Base-by-base conservation (phyloP, 2,797 vertebrate species). In the Chrosomus eos region DNA sequence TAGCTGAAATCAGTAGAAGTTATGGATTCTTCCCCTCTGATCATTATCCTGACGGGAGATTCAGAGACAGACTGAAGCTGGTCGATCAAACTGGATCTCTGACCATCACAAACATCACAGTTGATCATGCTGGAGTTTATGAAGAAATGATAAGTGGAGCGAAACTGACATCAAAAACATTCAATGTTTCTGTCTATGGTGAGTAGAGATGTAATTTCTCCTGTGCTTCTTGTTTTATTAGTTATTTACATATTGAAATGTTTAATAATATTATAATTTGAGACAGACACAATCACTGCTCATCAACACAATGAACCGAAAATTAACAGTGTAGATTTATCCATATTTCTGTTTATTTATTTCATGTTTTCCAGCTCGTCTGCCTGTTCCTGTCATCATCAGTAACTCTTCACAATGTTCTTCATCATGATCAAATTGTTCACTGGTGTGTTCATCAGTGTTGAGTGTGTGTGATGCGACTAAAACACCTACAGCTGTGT, bases 101-200 rank as follows among this genome's bases (percentile, higher is more conserved):
- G 40, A 43, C 10, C 40, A 43, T 43, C 40, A 43, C 40, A 43
- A 1, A 43, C 40, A 43, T 11, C 40, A 43, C 0, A 43, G 4
- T 11, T 43, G 40, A 43, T 11, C 40, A 43, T 11, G 0, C 40
- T 43, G 40, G 40, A 43, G 10, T 43, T 43, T 43, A 43, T 43
- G 0, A 43, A 43, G 3, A 11, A 43, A 0, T 3, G 40, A 43
- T 13, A 43, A 43, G 0, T 0, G 3, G 40, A 43, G 3, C 0
- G 10, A 43, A 3, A 0, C 40, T 43, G 40, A 43, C 40, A 43
- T 43, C 10, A 43, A 43, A 43, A 43, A 3, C 40, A 43, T 43
- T 43, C 40, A 43, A 0, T 43, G 40, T 43, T 43, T 43, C 40
- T 3, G n/a, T 60, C 23, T 5, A 13, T 60, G 55, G 55, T 60